Evolutionary conservation across 2,888 invertebrate species (phyloP), one percentile per base, ranked within the genome.

Genomic region (Epirrhoe tristata): DNA sequence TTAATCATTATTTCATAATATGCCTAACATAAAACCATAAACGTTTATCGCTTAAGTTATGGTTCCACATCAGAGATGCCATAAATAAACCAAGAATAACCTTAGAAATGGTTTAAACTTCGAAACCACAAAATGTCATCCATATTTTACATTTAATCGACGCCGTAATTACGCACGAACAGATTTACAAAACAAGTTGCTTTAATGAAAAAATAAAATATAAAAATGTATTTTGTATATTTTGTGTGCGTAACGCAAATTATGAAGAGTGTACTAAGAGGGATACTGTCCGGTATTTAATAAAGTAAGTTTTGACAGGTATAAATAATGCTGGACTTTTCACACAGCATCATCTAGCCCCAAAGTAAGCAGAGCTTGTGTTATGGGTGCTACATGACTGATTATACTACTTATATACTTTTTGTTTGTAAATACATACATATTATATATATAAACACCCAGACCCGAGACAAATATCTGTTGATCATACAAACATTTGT

Each of bases 141-240:
- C 64, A 67, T 63, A 67, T 67, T 67, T 67, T 58, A 67, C 31
- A 7, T 58, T 60, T 60, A 63, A 67, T 63, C 52, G 48, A 32
- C 36, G 34, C 16, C 31, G 31, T 67, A 54, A 67, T 67, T 63
- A 60, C 53, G 46, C 60, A 68, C 59, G 58, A 58, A 64, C 56
- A 52, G 34, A 57, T 66, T 66, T 60, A 34, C 16, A 55, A 54
- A 61, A 65, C 59, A 54, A 58, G 58, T 61, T 53, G 57, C 58
- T 43, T 52, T 48, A 54, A 60, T 56, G 17, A 56, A 53, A 65
- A 58, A 61, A 58, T 31, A 48, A 53, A 65, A 58, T 58, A 58
- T 31, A 48, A 58, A 58, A 46, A 36, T 43, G 31, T 43, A 52
- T 12, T 6, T 10, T 12, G 8, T 39, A 34, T 31, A 36, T 53